Base-by-base conservation (phyloP, 2,888 invertebrate species). In the Ichneumoninae sp. region DNA sequence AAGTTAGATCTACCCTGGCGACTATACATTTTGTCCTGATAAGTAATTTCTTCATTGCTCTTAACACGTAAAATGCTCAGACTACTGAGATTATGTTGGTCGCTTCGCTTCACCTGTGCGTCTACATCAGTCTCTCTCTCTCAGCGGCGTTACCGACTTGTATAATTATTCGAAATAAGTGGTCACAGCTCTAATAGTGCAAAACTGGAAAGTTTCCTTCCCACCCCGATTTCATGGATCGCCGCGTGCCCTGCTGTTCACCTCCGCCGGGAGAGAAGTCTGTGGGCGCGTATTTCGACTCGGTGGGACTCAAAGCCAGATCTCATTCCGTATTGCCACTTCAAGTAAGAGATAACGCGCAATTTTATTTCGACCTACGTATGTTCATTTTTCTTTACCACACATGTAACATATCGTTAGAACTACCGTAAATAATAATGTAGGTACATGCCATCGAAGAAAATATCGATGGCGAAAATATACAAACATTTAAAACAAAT, bases 191-290 rank as follows among this genome's bases (percentile, higher is more conserved):
- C 57, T 78, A 66, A 57, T 81, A 80, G 70, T 57, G 74, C 68
- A 71, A 76, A 84, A 84, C 79, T 80, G 79, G 82, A 84, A 80
- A 76, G 60, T 82, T 84, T 82, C 76, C 84, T 80, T 82, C 44
- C 75, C 82, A 79, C 72, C 75, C 84, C 44, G 82, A 76, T 82
- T 84, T 84, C 84, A 84, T 76, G 84, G 82, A 84, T 84, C 79
- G 79, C 72, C 72, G 82, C 75, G 47, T 62, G 66, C 52, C 65
- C 40, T 19, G 62, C 68, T 81, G 60, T 40, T 78, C 74, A 30
- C 70, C 50, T 69, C 10, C 50, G 77, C 10, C 68, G 4, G 30
- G 44, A 33, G 60, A 68, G 68, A 81, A 65, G 68, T 81, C 74
- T 79, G 66, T 83, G 44, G 5, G 44, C 13, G 44, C 3, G 44